Evolutionary conservation across 2,113 vertebrate species (phyloP).

Genomic region (Carettochelys insculpta): DNA sequence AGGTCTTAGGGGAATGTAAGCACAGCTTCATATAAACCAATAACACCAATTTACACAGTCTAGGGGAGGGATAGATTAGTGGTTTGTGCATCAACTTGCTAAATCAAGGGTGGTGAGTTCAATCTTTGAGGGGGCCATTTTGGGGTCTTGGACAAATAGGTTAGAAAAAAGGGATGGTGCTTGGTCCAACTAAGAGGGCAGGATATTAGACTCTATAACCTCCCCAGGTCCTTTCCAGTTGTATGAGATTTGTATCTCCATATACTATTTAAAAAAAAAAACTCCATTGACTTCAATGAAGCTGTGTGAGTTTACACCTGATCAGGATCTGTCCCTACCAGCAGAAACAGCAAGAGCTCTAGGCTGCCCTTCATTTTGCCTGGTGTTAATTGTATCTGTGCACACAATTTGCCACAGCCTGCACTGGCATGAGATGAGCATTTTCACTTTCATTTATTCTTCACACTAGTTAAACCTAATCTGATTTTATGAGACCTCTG

Average conservation of each 20-base stretch:
- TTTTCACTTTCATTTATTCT: slow-evolving; percentile 17
- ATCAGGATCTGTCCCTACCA: not conserved
- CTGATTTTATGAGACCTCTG: not conserved
- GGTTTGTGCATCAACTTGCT: no score
- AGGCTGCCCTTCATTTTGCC: not conserved
- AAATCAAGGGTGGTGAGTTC: no score
- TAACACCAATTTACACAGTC: not conserved
- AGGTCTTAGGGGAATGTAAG: not conserved
- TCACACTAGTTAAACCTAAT: not conserved
- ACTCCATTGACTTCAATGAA: not conserved
- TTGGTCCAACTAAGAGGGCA: no score
- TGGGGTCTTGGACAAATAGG: no score
- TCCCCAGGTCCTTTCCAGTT: no score
- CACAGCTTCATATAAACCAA: not conserved
- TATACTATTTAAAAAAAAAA: no score
- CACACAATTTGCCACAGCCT: not conserved
- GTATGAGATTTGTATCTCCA: no score
- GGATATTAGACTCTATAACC: no score
- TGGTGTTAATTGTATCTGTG: not conserved
- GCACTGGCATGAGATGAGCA: slow-evolving; percentile 29
- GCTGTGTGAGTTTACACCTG: not conserved
- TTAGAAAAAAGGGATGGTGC: no score
- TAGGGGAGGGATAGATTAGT: no score
- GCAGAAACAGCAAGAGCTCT: not conserved
- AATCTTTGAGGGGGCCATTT: no score